A percentile compares a stretch with the other conserved stretches of the same genome.
Evolutionary conservation across 2,113 vertebrate species (phyloP).

Genomic region (Coregonus clupeaformis): DNA sequence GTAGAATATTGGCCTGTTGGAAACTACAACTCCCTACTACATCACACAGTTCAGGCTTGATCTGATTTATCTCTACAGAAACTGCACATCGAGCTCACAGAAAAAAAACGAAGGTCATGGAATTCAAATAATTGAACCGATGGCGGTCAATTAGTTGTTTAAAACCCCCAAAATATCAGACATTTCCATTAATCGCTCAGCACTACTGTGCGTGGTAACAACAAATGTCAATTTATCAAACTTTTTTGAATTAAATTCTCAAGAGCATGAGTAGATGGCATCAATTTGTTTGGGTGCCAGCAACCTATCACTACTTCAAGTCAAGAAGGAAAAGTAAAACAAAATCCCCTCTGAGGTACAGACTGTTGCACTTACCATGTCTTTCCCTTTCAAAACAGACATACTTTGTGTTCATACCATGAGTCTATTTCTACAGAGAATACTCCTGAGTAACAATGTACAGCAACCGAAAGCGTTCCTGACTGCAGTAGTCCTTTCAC

Average conservation of each 20-base stretch:
- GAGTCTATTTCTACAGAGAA: neutral
- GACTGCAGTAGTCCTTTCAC: slow-evolving; percentile 33
- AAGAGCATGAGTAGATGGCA: neutral
- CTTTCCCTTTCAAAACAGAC: neutral
- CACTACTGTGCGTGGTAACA: neutral
- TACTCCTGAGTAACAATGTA: slow-evolving; percentile 15
- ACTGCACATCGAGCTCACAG: too few species aligned
- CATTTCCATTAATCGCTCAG: too few species aligned
- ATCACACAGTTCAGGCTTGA: too few species aligned
- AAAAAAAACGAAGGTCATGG: too few species aligned
- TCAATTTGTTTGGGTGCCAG: neutral
- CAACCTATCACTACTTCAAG: neutral
- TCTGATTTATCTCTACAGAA: too few species aligned
- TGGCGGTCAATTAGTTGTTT: too few species aligned
- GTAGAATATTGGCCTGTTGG: too few species aligned
- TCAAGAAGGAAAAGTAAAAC: neutral
- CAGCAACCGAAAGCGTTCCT: slow-evolving; percentile 13
- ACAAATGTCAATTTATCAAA: neutral
- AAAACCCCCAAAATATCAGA: too few species aligned
- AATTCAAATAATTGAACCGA: too few species aligned
- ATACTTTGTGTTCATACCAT: neutral
- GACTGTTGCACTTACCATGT: neutral
- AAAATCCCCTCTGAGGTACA: neutral
- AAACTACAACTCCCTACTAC: too few species aligned
- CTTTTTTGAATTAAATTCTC: too few species aligned